Percentiles rank a stretch among this genome's conserved stretches.
phyloP scores from a whole-genome alignment of 2,113 vertebrate species.

The Physeter macrocephalus region DNA sequence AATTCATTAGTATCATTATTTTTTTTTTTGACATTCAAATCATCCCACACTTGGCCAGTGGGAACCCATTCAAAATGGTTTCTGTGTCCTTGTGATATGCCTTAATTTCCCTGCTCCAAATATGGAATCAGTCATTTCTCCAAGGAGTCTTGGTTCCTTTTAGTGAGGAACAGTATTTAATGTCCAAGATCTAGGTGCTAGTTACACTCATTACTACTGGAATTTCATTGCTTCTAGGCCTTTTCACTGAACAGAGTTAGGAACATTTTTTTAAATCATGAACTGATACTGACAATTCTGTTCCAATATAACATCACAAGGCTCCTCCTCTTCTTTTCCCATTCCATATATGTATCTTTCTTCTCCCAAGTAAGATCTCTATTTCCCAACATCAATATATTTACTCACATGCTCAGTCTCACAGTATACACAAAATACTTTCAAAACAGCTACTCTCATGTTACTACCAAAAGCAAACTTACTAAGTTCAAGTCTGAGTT shows the following conservation, averaged over 20 bases:
- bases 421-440: background rate
- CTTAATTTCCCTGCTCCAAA: background rate
- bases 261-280: background rate
- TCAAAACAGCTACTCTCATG: background rate
- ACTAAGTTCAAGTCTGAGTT: background rate
- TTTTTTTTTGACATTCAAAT: background rate
- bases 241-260: background rate
- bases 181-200: background rate
- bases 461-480: background rate
- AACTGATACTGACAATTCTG: background rate
- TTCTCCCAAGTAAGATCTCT: background rate
- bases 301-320: background rate
- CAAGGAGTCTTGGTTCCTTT: slow-evolving; percentile 5
- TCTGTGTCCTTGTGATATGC: background rate
- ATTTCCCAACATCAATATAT: background rate
- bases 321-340: background rate
- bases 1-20: slow-evolving; percentile 14
- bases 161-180: slow-evolving; percentile 11
- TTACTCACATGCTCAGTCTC: background rate
- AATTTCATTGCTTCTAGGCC: background rate
- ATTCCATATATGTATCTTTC: background rate
- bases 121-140: background rate
- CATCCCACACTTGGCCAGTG: background rate
- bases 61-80: slow-evolving; percentile 17
- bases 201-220: background rate